Conservation (phyloP, 2,113 vertebrate genomes). For the Hemicordylus capensis region DNA sequence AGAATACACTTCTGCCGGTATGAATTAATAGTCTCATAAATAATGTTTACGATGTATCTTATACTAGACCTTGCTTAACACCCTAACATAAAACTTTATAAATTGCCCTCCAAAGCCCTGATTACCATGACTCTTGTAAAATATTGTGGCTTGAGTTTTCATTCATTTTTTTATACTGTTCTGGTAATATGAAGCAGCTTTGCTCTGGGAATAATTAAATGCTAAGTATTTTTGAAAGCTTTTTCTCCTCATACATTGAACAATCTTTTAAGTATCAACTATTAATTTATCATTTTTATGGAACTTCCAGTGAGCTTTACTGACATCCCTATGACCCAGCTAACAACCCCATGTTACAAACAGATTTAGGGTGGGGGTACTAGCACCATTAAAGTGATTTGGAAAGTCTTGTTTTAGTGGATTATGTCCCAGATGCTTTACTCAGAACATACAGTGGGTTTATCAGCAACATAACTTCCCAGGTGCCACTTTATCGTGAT, state of each 20-base stretch:
- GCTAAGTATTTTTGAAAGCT: neutral
- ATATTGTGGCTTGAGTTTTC: constrained; percentile 10
- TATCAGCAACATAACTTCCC: no score
- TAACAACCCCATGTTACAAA: neutral
- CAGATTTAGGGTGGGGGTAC: neutral
- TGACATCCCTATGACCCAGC: neutral
- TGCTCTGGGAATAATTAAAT: neutral
- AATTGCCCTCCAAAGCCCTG: constrained; percentile 41
- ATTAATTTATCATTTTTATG: neutral
- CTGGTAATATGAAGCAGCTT: constrained; percentile 41
- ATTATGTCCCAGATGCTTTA: neutral
- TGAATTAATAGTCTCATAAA: constrained; percentile 59
- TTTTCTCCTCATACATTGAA: neutral
- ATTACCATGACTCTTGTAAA: constrained; percentile 33
- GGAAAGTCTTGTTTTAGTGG: neutral
- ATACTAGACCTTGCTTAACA: constrained; percentile 30
- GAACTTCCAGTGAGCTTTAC: neutral
- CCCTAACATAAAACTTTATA: constrained; percentile 1
- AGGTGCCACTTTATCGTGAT: neutral
- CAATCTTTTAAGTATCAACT: constrained; percentile 10
- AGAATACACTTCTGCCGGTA: neutral
- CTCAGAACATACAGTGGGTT: no score
- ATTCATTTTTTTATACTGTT: constrained; percentile 1
- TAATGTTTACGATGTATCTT: constrained; percentile 24
- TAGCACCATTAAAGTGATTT: neutral